Conservation (phyloP, 1,140 invertebrate genomes). For the Philopotamus ludificatus region DNA sequence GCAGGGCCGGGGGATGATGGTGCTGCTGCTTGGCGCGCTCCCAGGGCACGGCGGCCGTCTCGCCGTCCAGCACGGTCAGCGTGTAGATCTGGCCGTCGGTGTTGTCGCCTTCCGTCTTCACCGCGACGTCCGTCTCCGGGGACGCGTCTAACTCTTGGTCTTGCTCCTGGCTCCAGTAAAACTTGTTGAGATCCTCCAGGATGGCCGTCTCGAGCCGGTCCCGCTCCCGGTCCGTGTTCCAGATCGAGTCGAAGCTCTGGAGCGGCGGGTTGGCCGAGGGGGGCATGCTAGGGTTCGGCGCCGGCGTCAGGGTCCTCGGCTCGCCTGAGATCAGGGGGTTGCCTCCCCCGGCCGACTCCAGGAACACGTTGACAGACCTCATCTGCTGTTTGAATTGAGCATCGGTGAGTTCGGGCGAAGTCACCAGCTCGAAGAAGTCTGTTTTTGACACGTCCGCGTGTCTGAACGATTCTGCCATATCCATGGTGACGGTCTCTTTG, state of each 20-base stretch:
- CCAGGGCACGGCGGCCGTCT: conserved; percentile 55
- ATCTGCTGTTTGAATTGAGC: conserved; percentile 63
- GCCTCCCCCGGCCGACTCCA: conserved; percentile 55
- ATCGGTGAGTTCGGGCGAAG: conserved; percentile 68
- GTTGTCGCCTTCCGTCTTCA: conserved; percentile 54
- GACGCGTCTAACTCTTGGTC: conserved; percentile 56
- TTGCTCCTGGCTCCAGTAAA: conserved; percentile 70
- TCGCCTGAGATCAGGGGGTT: conserved; percentile 57
- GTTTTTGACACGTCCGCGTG: conserved; percentile 69
- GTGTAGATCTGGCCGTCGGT: conserved; percentile 66
- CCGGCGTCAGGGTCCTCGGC: conserved; percentile 62
- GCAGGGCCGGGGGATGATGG: conserved; percentile 61
- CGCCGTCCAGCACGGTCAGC: conserved; percentile 65
- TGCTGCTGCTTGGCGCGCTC: conserved; percentile 57
- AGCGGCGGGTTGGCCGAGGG: conserved; percentile 52
- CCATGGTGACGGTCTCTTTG: conserved; percentile 57
- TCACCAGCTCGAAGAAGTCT: conserved; percentile 84
- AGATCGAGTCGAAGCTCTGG: conserved; percentile 64
- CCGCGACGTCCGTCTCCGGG: conserved; percentile 54
- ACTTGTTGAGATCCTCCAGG: conserved; percentile 77
- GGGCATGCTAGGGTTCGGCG: conserved; percentile 45
- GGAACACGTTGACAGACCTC: conserved; percentile 62
- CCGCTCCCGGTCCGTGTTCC: conserved; percentile 60
- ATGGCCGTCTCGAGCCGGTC: conserved; percentile 60
- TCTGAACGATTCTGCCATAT: conserved; percentile 75